These are phyloP conservation scores for Campaea margaritaria DNA, from an alignment of 2,888 invertebrate genomes.

Conservation along the genomic window DNA sequence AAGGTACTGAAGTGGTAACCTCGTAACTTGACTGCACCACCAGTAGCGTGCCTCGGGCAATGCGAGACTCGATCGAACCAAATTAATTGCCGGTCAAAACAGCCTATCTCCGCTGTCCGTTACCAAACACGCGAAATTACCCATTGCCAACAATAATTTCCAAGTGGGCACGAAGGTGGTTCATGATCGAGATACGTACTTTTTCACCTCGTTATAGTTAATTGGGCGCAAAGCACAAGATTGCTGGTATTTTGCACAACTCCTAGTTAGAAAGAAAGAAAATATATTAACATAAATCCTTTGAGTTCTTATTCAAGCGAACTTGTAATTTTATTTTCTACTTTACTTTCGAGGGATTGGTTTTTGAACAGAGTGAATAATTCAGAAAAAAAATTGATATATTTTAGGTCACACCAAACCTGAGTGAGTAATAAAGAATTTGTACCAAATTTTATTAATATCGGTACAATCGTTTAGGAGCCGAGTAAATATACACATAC, in stretches of 20 bases:
- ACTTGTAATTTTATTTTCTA: too few species aligned
- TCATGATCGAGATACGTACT: constrained; percentile 25
- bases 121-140: constrained; percentile 40
- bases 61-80: constrained; percentile 43
- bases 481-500: too few species aligned
- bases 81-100: constrained; percentile 61
- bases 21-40: constrained; percentile 13
- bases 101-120: constrained; percentile 58
- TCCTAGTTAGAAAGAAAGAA: too few species aligned
- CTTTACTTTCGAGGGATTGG: too few species aligned
- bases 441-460: too few species aligned
- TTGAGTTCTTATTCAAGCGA: too few species aligned
- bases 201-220: constrained; percentile 38
- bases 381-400: too few species aligned
- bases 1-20: constrained; percentile 7
- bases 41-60: constrained; percentile 39
- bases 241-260: neutral
- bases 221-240: constrained; percentile 30
- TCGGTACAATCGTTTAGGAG: too few species aligned
- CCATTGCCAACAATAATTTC: constrained; percentile 38
- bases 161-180: constrained; percentile 30
- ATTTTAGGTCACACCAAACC: too few species aligned
- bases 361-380: too few species aligned
- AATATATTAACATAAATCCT: too few species aligned
- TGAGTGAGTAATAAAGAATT: too few species aligned